Evolutionary conservation across 2,797 vertebrate species (phyloP).

Genomic region (Neosilurus mollespiculum): DNA sequence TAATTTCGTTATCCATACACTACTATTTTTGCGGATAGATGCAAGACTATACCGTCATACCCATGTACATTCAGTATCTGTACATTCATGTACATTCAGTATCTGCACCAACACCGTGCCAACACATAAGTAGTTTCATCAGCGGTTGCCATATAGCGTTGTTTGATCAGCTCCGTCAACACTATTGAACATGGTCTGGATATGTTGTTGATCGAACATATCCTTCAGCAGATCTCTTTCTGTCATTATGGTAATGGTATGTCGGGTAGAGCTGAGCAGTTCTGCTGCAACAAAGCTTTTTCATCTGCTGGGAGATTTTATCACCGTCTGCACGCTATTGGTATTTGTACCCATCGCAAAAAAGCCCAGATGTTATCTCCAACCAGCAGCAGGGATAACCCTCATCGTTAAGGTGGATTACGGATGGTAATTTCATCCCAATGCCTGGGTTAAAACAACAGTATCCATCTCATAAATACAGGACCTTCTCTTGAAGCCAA

Average conservation of each 20-base stretch:
- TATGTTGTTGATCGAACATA: constrained; percentile 3
- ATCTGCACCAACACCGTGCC: not conserved
- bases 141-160: not conserved
- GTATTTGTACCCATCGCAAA: constrained; percentile 63
- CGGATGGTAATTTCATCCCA: constrained; percentile 64
- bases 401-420: constrained; percentile 58
- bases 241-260: constrained; percentile 26
- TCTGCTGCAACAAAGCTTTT: constrained; percentile 26
- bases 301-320: constrained; percentile 52
- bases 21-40: not conserved
- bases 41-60: not conserved
- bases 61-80: not conserved
- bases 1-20: not conserved
- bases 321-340: constrained; percentile 51
- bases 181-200: not conserved
- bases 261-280: constrained; percentile 19
- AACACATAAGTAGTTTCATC: constrained; percentile 1
- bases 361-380: constrained; percentile 49
- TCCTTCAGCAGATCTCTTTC: constrained; percentile 18
- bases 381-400: constrained; percentile 45
- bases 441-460: constrained; percentile 72
- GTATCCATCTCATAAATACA: constrained; percentile 65
- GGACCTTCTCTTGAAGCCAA: constrained; percentile 63
- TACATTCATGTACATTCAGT: not conserved
- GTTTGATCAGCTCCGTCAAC: not conserved